These are phyloP conservation scores for Noctua comes DNA, from an alignment of 2,888 invertebrate genomes.

Conservation along the genomic window DNA sequence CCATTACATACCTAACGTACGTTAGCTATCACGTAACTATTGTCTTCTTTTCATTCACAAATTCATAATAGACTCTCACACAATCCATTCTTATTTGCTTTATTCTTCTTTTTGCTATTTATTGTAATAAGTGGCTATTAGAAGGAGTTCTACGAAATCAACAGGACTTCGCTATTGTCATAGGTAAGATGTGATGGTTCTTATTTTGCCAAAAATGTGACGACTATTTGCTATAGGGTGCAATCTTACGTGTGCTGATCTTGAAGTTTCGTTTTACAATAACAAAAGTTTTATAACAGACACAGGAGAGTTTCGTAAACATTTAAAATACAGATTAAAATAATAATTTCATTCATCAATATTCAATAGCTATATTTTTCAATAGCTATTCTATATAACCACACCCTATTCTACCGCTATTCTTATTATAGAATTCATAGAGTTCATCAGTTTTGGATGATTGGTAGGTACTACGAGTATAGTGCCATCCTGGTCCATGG, in stretches of 20 bases:
- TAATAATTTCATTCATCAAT: not conserved
- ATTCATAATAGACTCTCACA: not conserved
- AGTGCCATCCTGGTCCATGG: not conserved
- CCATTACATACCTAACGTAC: not conserved
- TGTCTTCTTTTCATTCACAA: not conserved
- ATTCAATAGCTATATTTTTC: slow-evolving; percentile 26
- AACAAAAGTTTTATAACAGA: not conserved
- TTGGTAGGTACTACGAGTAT: not conserved
- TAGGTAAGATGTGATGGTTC: not conserved
- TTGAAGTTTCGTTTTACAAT: not conserved
- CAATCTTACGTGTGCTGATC: not conserved
- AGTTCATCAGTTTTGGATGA: not conserved
- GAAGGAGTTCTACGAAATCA: not conserved
- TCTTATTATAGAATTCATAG: not conserved
- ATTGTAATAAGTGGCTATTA: not conserved
- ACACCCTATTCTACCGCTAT: not conserved
- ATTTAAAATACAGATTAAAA: not conserved
- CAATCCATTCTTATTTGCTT: not conserved
- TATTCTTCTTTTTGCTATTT: not conserved
- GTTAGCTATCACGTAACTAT: not conserved
- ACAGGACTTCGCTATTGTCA: not conserved
- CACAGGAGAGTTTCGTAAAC: slow-evolving; percentile 7
- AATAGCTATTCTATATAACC: not conserved
- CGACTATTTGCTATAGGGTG: not conserved
- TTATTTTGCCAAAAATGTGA: not conserved